These are phyloP conservation scores for Decapterus maruadsi DNA, from an alignment of 2,797 vertebrate genomes.

Conservation along the genomic window DNA sequence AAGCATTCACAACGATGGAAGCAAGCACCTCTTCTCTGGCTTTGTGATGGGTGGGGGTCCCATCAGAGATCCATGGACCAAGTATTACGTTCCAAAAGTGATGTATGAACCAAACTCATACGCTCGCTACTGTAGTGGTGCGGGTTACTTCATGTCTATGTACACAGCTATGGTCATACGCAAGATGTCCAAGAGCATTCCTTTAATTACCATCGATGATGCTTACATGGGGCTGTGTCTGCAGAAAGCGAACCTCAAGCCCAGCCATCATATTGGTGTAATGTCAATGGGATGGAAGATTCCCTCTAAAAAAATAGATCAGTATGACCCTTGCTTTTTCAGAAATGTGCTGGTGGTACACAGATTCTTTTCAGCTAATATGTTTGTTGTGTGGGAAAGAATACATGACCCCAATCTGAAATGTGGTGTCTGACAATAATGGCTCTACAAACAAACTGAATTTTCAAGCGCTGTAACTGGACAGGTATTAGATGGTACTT, in stretches of 20 bases:
- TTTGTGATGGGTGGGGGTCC: slow-evolving; percentile 74
- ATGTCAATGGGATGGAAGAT: slow-evolving; percentile 63
- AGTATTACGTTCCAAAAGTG: slow-evolving; percentile 83
- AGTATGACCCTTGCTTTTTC: slow-evolving; percentile 83
- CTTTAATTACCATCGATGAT: slow-evolving; percentile 86
- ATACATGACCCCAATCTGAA: slow-evolving; percentile 68
- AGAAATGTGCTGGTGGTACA: slow-evolving; percentile 85
- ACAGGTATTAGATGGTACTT: too few species aligned
- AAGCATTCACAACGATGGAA: slow-evolving; percentile 38
- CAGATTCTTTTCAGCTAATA: slow-evolving; percentile 79
- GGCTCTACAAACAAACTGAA: too few species aligned
- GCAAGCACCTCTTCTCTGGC: slow-evolving; percentile 80
- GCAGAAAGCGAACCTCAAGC: slow-evolving; percentile 72
- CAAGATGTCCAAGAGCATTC: slow-evolving; percentile 48
- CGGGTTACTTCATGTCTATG: slow-evolving; percentile 84
- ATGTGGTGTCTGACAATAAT: slow-evolving; percentile 46
- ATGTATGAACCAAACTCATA: slow-evolving; percentile 66
- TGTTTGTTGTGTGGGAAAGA: slow-evolving; percentile 84
- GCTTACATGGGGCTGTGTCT: slow-evolving; percentile 89
- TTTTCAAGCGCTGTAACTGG: too few species aligned
- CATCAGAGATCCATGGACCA: slow-evolving; percentile 72
- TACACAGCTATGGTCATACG: slow-evolving; percentile 78
- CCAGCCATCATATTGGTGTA: slow-evolving; percentile 80
- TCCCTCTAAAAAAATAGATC: slow-evolving; percentile 42
- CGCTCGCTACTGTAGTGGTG: slow-evolving; percentile 83